Percentiles rank a stretch among this genome's conserved stretches.
Conservation (phyloP, 2,113 vertebrate genomes). For the Suncus etruscus region DNA sequence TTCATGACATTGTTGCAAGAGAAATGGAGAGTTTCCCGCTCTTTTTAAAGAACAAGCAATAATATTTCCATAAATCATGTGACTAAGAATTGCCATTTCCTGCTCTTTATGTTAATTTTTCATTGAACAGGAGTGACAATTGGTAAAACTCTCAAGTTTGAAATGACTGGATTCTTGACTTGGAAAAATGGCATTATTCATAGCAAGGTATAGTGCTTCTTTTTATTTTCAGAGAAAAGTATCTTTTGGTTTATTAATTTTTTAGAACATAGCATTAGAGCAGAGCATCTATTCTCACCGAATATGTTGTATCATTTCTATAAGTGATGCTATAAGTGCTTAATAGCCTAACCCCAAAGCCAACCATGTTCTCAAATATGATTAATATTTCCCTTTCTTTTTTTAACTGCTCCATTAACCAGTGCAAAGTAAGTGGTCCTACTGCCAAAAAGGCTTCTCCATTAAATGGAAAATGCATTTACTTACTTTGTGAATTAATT, state of each 20-base stretch:
- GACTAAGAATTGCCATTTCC: conserved; percentile 44
- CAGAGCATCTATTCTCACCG: conserved; percentile 29
- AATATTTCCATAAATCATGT: conserved; percentile 48
- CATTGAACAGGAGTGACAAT: conserved; percentile 8
- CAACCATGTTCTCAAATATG: conserved; percentile 72
- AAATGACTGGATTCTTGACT: conserved; percentile 13
- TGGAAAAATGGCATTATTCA: conserved; percentile 5
- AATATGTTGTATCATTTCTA: conserved; percentile 59
- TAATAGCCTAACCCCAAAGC: conserved; percentile 66
- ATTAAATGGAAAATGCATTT: conserved; percentile 77
- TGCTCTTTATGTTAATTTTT: conserved; percentile 46
- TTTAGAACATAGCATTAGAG: conserved; percentile 48
- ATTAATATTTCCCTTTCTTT: conserved; percentile 75
- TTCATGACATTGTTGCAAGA: background rate
- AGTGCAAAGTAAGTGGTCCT: conserved; percentile 71
- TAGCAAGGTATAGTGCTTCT: conserved; percentile 16
- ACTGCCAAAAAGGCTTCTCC: conserved; percentile 70
- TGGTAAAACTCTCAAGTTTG: conserved; percentile 32
- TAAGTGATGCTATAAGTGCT: conserved; percentile 41
- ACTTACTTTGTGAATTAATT: conserved; percentile 78
- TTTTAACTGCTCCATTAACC: conserved; percentile 76
- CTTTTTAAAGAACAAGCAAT: conserved; percentile 46
- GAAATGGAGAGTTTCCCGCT: conserved; percentile 16
- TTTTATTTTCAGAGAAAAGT: conserved; percentile 54
- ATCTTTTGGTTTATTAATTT: conserved; percentile 53